Evolutionary conservation across 1,140 invertebrate genomes (phyloP).

Genomic region (Trinorchestia longiramus): DNA sequence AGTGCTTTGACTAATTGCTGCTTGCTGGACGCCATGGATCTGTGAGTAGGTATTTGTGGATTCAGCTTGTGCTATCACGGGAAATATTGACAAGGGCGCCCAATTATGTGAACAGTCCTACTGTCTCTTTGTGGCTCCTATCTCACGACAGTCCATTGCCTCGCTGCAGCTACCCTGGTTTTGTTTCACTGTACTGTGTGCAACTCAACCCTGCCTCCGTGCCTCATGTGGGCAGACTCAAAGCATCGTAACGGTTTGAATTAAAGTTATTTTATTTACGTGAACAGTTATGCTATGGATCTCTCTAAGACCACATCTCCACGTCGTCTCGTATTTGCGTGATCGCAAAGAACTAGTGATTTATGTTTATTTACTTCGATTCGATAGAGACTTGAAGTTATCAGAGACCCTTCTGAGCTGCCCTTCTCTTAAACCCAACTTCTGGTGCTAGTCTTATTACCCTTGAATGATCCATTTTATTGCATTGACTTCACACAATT

Average conservation of each 20-base stretch:
- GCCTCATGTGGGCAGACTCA: no score
- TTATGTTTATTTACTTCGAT: background rate
- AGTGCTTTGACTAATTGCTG: background rate
- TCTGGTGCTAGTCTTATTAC: background rate
- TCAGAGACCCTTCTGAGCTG: background rate
- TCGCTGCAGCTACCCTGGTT: background rate
- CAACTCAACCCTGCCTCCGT: background rate
- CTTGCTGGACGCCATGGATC: background rate
- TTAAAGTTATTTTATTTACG: background rate
- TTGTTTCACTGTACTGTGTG: background rate
- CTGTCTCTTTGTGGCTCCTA: background rate
- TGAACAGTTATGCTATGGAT: background rate
- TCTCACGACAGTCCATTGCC: background rate
- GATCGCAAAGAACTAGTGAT: background rate
- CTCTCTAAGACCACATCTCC: background rate
- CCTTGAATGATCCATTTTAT: background rate
- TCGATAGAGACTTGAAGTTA: background rate
- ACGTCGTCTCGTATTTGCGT: background rate
- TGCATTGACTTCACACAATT: background rate
- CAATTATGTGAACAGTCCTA: background rate
- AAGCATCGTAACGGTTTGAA: no score
- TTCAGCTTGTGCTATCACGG: background rate
- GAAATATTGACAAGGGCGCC: background rate
- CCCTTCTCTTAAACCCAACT: background rate
- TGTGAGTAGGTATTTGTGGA: background rate